phyloP scores from a whole-genome alignment of 2,888 invertebrate genomes.

The Orthonevra nobilis region DNA sequence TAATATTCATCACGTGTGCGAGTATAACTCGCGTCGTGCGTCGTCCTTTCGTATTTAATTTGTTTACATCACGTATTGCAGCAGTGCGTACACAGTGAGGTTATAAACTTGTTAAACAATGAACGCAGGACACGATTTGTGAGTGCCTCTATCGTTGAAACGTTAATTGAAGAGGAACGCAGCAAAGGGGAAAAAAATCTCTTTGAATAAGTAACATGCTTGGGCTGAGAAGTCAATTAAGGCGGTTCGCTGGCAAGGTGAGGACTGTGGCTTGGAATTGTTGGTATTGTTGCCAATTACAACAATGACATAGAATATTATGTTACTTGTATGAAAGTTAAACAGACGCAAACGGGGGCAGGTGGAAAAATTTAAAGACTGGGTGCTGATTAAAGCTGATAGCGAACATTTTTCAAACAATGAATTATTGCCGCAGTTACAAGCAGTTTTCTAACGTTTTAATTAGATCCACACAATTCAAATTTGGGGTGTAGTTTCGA shows the following conservation, averaged over 20 bases:
- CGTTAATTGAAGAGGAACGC: not conserved
- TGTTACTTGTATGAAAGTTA: too few species aligned
- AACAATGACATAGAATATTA: constrained; percentile 7
- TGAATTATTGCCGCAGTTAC: too few species aligned
- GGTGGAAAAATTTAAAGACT: too few species aligned
- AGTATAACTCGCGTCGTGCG: not conserved
- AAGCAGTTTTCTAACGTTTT: too few species aligned
- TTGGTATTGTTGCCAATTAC: constrained; percentile 1
- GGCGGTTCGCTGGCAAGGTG: not conserved
- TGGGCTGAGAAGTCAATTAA: too few species aligned
- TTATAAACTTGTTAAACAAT: not conserved
- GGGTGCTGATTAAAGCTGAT: too few species aligned
- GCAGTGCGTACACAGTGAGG: constrained; percentile 4
- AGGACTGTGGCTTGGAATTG: not conserved
- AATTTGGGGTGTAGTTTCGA: too few species aligned
- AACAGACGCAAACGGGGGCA: too few species aligned
- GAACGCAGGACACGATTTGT: not conserved
- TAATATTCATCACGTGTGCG: constrained; percentile 16
- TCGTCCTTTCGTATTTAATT: constrained; percentile 15
- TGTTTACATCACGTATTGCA: constrained; percentile 15
- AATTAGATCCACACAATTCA: too few species aligned
- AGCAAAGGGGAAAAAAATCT: not conserved
- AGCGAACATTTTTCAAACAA: too few species aligned
- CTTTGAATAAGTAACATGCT: not conserved
- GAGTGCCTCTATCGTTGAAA: not conserved